Base-by-base conservation (phyloP, 2,113 vertebrate genomes). In the Cygnus atratus region DNA sequence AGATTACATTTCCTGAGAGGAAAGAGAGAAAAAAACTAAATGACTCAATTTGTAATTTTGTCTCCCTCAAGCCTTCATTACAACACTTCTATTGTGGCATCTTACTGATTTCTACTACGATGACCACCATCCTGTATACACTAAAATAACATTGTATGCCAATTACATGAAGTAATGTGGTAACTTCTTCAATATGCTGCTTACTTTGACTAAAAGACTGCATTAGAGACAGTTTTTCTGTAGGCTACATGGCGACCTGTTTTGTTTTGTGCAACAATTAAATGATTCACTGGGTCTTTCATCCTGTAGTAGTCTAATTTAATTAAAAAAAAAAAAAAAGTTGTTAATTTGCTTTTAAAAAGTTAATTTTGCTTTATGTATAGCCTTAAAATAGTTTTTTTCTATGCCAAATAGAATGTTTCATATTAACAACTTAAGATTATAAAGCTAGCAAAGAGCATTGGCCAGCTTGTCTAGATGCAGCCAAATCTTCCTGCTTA, bases 231-330 rank as follows among this genome's bases (percentile, higher is more conserved):
- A 66, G 65, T 85, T 96, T 76, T 63, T 96, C 52, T 88, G 22
- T n/a, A 93, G 50, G n/a, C 57, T 88, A 83, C 70, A 41, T 68
- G 82, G 89, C 78, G 89, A 91, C 48, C 54, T 4, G 21, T 57
- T 97, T 54, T 3, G 16, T 50, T 97, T 91, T 95, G 52, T 90
- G 71, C 91, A 97, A 93, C 48, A 84, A 61, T 81, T 82, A 35
- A 83, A 71, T 95, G 26, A 92, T 50, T 97, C 96, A 93, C 37
- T 88, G 20, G 11, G 13, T 86, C 73, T 59, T 76, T 87, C 80
- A 83, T 83, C 61, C 62, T 65, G 80, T 77, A 87, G 41, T 11
- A 87, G 22, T 70, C 95, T 81, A 84, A 74, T 88, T 55, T 39
- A 84, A 85, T 70, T 62, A 44, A 66, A 79, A 31, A 48, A 92